Percentiles rank a stretch among this genome's conserved stretches.
phyloP scores from a whole-genome alignment of 2,888 invertebrate genomes.

The Synergus gifuensis region DNA sequence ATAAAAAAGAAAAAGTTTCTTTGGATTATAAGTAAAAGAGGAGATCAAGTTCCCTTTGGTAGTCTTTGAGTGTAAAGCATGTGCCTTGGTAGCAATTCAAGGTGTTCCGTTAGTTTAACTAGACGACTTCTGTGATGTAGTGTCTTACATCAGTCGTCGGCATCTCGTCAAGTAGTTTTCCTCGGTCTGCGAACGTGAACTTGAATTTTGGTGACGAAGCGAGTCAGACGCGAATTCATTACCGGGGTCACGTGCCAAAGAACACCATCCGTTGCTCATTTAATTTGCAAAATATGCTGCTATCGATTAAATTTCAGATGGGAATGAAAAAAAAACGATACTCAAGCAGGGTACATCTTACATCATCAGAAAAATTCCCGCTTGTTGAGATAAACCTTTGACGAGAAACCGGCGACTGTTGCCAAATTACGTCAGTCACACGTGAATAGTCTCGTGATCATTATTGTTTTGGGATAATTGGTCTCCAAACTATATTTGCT shows the following conservation, averaged over 20 bases:
- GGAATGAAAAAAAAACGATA: too few species aligned
- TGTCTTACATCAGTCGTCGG: neutral
- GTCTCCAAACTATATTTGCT: neutral
- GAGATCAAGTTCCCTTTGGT: too few species aligned
- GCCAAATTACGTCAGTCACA: conserved; percentile 13
- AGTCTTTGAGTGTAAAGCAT: too few species aligned
- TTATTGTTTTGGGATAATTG: neutral
- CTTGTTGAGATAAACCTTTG: neutral
- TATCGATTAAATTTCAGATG: neutral
- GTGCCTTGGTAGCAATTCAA: neutral
- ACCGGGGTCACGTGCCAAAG: conserved; percentile 63
- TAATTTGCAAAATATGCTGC: neutral
- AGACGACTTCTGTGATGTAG: neutral
- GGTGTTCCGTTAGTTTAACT: neutral
- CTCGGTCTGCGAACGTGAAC: conserved; percentile 43
- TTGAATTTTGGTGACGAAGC: conserved; percentile 51
- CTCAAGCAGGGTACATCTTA: neutral
- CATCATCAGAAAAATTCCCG: too few species aligned
- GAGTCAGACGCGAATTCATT: conserved; percentile 56
- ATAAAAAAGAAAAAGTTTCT: too few species aligned
- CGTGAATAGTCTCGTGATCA: conserved; percentile 6
- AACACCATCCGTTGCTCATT: conserved; percentile 42
- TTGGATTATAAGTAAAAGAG: too few species aligned
- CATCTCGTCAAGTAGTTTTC: conserved; percentile 6
- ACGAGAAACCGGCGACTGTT: neutral